Conservation (phyloP, 2,113 vertebrate species). For the Desmodus rotundus region DNA sequence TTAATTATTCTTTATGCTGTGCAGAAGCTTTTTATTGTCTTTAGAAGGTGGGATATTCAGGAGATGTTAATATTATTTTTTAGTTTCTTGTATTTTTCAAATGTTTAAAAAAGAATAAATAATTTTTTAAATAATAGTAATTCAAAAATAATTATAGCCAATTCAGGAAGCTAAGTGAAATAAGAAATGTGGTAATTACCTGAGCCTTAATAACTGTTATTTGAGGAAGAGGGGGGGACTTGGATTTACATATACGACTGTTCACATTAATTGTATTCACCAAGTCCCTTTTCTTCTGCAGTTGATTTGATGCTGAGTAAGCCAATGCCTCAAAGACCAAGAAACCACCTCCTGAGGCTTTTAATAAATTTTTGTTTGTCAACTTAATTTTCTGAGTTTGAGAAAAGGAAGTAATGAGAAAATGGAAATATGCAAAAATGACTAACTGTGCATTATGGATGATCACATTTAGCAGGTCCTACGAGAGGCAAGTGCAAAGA, state of each 20-base stretch:
- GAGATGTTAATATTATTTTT: not conserved
- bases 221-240: not conserved
- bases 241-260: not conserved
- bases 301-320: slow-evolving; percentile 10
- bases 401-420: slow-evolving; percentile 56
- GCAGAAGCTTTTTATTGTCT: not conserved
- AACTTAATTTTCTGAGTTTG: slow-evolving; percentile 56
- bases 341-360: slow-evolving; percentile 19
- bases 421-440: slow-evolving; percentile 45
- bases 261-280: not conserved
- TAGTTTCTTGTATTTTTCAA: slow-evolving; percentile 19
- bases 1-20: not conserved
- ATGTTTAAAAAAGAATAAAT: not conserved
- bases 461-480: slow-evolving; percentile 45
- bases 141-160: not conserved
- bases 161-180: not conserved
- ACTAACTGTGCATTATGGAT: slow-evolving; percentile 45
- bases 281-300: not conserved
- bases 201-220: not conserved
- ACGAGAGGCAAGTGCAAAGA: slow-evolving; percentile 31
- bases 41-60: not conserved
- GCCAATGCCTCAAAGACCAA: not conserved
- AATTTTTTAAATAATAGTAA: not conserved
- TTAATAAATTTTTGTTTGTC: slow-evolving; percentile 51
- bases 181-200: not conserved